phyloP scores from a whole-genome alignment of 2,113 vertebrate species.

The Sebastes schlegelii region DNA sequence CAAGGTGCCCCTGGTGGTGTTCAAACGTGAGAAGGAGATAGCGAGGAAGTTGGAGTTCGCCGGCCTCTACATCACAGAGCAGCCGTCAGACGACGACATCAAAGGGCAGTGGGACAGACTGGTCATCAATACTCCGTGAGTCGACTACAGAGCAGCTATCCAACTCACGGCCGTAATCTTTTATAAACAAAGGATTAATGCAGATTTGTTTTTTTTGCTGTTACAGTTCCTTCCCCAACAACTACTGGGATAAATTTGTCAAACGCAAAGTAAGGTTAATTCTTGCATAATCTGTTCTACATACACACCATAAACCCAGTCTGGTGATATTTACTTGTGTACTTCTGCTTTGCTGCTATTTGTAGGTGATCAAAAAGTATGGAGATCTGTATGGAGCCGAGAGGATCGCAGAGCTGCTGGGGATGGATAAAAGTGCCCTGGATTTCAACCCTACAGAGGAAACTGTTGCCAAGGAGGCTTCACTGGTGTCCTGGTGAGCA shows the following conservation, averaged over 20 bases:
- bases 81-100: conserved; percentile 97
- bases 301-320: conserved; percentile 11
- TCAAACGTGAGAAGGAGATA: conserved; percentile 98
- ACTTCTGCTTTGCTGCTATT: background rate
- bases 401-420: conserved; percentile 96
- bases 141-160: conserved; percentile 23
- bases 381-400: conserved; percentile 97
- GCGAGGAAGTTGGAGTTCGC: conserved; percentile 98
- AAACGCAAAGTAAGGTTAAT: conserved; percentile 92
- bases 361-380: conserved; percentile 98
- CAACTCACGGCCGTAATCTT: background rate
- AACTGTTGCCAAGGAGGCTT: conserved; percentile 90
- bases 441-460: conserved; percentile 97
- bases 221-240: conserved; percentile 95
- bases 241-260: conserved; percentile 99
- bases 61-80: conserved; percentile 97
- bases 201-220: background rate
- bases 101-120: conserved; percentile 99
- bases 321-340: background rate
- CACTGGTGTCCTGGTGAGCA: conserved; percentile 93
- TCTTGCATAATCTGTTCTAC: conserved; percentile 13
- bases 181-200: conserved; percentile 6
- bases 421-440: conserved; percentile 95
- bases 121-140: conserved; percentile 98
- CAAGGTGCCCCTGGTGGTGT: conserved; percentile 96